These are phyloP conservation scores for Drosophila biarmipes DNA, from an alignment of 1,140 invertebrate species.

Conservation along the genomic window DNA sequence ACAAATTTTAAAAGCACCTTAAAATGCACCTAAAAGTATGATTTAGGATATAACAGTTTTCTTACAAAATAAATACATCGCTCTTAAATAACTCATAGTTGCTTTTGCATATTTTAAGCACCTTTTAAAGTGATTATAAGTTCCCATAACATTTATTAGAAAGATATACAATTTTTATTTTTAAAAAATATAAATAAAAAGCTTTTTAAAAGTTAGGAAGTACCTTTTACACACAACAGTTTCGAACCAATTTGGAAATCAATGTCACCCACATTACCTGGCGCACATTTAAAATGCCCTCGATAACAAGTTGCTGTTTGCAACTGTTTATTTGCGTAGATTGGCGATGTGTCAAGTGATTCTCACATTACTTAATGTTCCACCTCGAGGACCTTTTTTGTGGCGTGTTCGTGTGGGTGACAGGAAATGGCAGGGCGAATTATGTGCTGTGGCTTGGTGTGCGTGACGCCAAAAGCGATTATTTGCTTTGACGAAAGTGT, in stretches of 20 bases:
- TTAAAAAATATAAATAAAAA: no score
- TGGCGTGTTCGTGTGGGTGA: background rate
- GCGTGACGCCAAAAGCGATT: constrained; percentile 7
- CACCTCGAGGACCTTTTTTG: background rate
- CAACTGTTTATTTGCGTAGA: constrained; percentile 1
- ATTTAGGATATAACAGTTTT: no score
- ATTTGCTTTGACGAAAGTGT: constrained; percentile 8
- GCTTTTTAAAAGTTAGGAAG: no score
- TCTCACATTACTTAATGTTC: constrained; percentile 1
- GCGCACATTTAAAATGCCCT: background rate
- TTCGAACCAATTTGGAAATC: background rate
- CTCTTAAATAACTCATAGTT: no score
- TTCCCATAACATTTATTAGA: no score
- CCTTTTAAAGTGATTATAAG: no score
- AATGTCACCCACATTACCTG: background rate
- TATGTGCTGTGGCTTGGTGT: background rate
- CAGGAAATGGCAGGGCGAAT: background rate
- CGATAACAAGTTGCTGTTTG: constrained; percentile 1
- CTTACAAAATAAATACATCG: no score
- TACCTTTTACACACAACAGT: no score
- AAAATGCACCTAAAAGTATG: no score
- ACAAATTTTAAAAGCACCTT: no score
- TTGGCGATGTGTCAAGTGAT: constrained; percentile 6
- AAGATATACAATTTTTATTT: no score
- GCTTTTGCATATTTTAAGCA: no score